phyloP scores from a whole-genome alignment of 2,888 invertebrate species.

The Eupsilia transversa region DNA sequence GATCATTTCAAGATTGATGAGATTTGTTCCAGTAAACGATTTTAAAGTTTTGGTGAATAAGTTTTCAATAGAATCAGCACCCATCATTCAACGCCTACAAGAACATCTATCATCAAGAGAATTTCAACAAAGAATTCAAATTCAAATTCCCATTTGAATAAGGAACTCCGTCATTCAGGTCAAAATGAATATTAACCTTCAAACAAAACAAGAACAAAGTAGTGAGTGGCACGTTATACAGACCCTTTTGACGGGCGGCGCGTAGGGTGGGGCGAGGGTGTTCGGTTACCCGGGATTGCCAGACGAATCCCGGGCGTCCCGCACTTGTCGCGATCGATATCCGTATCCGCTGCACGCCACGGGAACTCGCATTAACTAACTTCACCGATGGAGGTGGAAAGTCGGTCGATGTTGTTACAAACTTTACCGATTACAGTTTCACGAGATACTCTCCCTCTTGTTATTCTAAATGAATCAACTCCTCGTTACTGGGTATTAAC shows the following conservation, averaged over 20 bases:
- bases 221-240: slow-evolving; percentile 84
- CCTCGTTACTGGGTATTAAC: slow-evolving; percentile 69
- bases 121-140: slow-evolving; percentile 53
- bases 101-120: slow-evolving; percentile 44
- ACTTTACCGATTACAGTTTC: slow-evolving; percentile 88
- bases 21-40: slow-evolving; percentile 9
- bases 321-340: slow-evolving; percentile 88
- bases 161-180: slow-evolving; percentile 76
- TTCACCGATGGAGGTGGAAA: slow-evolving; percentile 84
- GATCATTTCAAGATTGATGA: slow-evolving; percentile 20
- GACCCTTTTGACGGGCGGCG: slow-evolving; percentile 79
- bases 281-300: slow-evolving; percentile 82
- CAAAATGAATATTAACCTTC: slow-evolving; percentile 89
- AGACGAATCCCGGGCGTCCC: slow-evolving; percentile 88
- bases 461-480: slow-evolving; percentile 83
- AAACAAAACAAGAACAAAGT: slow-evolving; percentile 90
- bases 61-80: slow-evolving; percentile 35
- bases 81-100: slow-evolving; percentile 51
- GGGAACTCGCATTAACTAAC: slow-evolving; percentile 88
- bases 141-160: slow-evolving; percentile 54
- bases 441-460: slow-evolving; percentile 79
- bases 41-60: slow-evolving; percentile 16
- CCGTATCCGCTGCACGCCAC: slow-evolving; percentile 86
- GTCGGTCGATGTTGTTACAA: slow-evolving; percentile 88
- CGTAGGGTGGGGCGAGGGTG: slow-evolving; percentile 72